A percentile compares a stretch with the other conserved stretches of the same genome.
These are phyloP conservation scores for Drosophila nebulosa DNA, from an alignment of 1,140 invertebrate species.

Conservation along the genomic window DNA sequence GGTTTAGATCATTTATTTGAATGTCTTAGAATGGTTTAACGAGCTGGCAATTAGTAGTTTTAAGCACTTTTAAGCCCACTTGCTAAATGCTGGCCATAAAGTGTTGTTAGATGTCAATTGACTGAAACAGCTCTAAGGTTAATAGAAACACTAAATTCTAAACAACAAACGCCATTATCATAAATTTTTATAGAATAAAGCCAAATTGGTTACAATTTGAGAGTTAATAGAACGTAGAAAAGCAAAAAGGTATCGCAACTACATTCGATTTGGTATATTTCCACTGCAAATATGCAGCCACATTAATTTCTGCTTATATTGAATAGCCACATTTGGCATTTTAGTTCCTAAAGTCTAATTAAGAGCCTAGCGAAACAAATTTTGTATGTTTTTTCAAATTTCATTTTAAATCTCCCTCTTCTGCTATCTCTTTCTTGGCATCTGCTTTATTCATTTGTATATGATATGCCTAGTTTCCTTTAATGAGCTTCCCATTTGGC, in stretches of 20 bases:
- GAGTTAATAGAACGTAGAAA: no score
- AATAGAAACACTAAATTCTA: not conserved
- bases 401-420: not conserved
- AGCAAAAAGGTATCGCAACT: no score
- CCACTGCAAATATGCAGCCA: not conserved
- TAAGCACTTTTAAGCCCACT: constrained; percentile 9
- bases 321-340: no score
- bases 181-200: not conserved
- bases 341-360: no score
- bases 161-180: not conserved
- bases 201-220: no score
- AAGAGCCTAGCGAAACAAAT: no score
- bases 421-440: not conserved
- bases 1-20: not conserved
- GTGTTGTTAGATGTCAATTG: not conserved
- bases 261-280: no score
- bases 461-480: not conserved
- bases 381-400: not conserved
- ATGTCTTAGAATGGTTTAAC: constrained; percentile 2
- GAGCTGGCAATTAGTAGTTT: not conserved
- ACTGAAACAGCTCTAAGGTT: not conserved
- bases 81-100: not conserved
- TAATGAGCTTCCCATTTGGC: constrained; percentile 12
- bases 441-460: not conserved
- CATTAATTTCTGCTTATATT: not conserved